These are phyloP conservation scores for Anagrus nilaparvatae DNA, from an alignment of 1,140 invertebrate genomes.

Conservation along the genomic window DNA sequence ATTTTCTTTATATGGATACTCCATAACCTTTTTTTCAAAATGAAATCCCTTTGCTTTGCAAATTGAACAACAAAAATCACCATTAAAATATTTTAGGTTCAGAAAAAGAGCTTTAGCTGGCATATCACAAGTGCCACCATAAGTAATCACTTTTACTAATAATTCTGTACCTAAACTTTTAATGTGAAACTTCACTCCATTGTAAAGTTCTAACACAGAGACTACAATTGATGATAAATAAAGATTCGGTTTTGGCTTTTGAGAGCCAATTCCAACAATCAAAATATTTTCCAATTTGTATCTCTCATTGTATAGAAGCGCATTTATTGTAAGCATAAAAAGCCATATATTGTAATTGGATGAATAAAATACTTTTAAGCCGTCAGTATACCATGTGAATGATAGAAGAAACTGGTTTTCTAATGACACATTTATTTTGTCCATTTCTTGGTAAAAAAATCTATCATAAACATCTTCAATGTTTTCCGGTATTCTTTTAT, in stretches of 20 bases:
- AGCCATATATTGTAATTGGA: slow-evolving; percentile 13
- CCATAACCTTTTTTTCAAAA: not conserved
- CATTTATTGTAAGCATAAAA: slow-evolving; percentile 10
- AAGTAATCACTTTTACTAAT: slow-evolving; percentile 7
- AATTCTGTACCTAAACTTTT: not conserved
- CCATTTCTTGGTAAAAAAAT: not conserved
- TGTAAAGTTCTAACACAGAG: not conserved
- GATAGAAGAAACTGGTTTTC: not conserved
- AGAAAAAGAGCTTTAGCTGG: slow-evolving; percentile 15
- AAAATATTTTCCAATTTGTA: slow-evolving; percentile 14
- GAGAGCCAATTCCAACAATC: slow-evolving; percentile 9
- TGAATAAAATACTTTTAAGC: slow-evolving; percentile 9
- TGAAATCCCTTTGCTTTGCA: not conserved
- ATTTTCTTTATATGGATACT: slow-evolving; percentile 6
- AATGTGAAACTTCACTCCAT: not conserved
- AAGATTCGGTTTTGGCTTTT: slow-evolving; percentile 16
- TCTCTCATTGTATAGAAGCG: slow-evolving; percentile 12
- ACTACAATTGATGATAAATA: not conserved
- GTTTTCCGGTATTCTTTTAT: not conserved
- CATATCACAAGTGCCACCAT: slow-evolving; percentile 12
- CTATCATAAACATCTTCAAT: slow-evolving; percentile 4
- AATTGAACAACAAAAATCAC: slow-evolving; percentile 3
- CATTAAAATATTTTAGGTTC: slow-evolving; percentile 11
- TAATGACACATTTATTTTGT: too few species aligned
- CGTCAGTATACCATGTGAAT: slow-evolving; percentile 6